These are phyloP conservation scores for Andrena haemorrhoa DNA, from an alignment of 2,888 invertebrate species.

Conservation along the genomic window DNA sequence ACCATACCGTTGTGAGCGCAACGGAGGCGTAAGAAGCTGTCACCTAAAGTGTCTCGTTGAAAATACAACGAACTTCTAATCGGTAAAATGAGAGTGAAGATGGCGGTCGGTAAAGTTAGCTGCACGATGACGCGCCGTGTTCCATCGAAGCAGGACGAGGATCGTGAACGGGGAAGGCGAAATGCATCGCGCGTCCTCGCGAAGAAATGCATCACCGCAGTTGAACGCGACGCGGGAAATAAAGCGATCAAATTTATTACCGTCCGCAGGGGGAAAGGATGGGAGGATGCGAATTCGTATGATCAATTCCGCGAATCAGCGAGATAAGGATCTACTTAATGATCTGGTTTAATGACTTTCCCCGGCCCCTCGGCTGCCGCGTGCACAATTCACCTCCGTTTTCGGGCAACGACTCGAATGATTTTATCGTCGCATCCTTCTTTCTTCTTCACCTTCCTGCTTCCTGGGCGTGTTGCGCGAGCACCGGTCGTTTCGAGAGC, in stretches of 20 bases:
- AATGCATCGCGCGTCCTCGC: neutral
- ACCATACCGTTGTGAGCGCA: neutral
- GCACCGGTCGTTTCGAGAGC: slow-evolving; percentile 66
- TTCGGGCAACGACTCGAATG: slow-evolving; percentile 76
- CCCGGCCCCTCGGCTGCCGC: slow-evolving; percentile 27
- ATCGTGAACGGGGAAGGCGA: neutral
- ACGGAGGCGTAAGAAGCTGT: neutral
- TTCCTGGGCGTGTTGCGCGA: slow-evolving; percentile 61
- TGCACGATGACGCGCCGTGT: neutral
- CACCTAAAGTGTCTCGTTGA: neutral
- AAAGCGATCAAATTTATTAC: slow-evolving; percentile 34
- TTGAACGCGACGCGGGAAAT: slow-evolving; percentile 20
- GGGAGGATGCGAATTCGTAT: slow-evolving; percentile 54
- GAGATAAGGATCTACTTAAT: slow-evolving; percentile 66
- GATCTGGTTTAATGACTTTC: slow-evolving; percentile 69
- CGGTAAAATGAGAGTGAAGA: neutral
- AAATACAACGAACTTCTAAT: neutral
- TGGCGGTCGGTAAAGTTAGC: neutral
- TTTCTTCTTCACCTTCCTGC: slow-evolving; percentile 70
- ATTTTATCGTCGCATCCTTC: slow-evolving; percentile 77
- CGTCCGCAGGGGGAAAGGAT: neutral
- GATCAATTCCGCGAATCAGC: slow-evolving; percentile 54
- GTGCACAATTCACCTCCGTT: slow-evolving; percentile 64
- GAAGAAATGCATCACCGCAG: neutral
- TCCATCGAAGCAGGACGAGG: neutral